Base-by-base conservation (phyloP, 2,888 invertebrate species). In the Liopterus haemorrhoidalis region DNA sequence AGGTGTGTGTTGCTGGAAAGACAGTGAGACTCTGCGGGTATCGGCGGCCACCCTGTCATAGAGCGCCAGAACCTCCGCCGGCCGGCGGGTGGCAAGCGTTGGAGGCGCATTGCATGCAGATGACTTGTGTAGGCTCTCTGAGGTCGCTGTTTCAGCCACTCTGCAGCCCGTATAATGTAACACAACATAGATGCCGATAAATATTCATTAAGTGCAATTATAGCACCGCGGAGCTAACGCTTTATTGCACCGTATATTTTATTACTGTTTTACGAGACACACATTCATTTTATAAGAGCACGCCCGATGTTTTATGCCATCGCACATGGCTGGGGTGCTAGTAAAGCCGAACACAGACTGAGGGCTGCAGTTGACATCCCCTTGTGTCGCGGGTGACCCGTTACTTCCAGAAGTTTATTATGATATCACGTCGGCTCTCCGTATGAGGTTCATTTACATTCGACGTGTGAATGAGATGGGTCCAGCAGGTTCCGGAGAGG, bases 171-270 rank as follows among this genome's bases (percentile, higher is more conserved):
- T 61, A 62, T 63, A 63, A 62, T 61, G 60, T 61, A 62, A 58
- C 59, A 56, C 57, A 57, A 59, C 61, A 58, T 59, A 58, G 64
- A 63, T 63, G 64, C 62, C 67, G 61, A 68, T 68, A 67, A 67
- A 67, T 68, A 67, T 68, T 67, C 67, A 68, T 68, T 68, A 67
- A 65, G 63, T 63, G 65, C 67, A 68, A 67, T 67, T 68, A 68
- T 66, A 65, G 65, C 66, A 65, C 65, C 66, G 63, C 61, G 62
- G 61, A 63, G 62, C 59, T 63, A 66, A 65, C 65, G 62, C 64
- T 68, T 67, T 67, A 67, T 67, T 64, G 67, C 67, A 60, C 59
- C 64, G 63, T 67, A 66, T 67, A 65, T 66, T 67, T 66, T 65
- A 66, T 64, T 62, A 61, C 63, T 59, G 61, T 64, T 67, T 66